Evolutionary conservation across 2,797 vertebrate genomes (phyloP).

Genomic region (Garrulus glandarius): DNA sequence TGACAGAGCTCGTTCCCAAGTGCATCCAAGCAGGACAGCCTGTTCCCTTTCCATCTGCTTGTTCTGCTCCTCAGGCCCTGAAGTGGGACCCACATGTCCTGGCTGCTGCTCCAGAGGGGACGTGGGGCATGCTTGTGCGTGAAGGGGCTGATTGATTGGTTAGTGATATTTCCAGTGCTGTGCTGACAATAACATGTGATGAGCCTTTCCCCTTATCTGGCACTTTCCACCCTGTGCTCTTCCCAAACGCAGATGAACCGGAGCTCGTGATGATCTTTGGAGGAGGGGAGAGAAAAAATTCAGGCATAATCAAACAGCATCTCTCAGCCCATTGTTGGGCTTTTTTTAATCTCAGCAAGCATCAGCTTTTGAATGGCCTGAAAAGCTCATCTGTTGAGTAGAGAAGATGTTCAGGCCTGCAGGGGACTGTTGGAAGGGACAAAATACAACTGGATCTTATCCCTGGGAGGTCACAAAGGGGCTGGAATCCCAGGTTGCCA

Average conservation of each 20-base stretch:
- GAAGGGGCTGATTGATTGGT: background rate
- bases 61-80: background rate
- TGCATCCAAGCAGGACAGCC: background rate
- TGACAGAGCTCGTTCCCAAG: background rate
- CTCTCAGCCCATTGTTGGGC: background rate
- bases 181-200: slow-evolving; percentile 19
- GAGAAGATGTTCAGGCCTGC: background rate
- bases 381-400: background rate
- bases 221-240: slow-evolving; percentile 5
- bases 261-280: slow-evolving; percentile 25
- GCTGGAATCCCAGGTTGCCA: background rate
- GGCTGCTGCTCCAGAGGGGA: background rate
- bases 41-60: background rate
- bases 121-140: background rate
- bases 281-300: slow-evolving; percentile 17
- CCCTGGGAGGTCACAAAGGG: background rate
- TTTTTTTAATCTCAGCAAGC: background rate
- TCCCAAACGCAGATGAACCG: background rate
- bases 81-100: background rate
- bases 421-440: background rate
- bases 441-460: background rate
- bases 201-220: slow-evolving; percentile 46
- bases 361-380: background rate
- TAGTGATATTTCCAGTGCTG: slow-evolving; percentile 22
- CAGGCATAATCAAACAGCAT: slow-evolving; percentile 13